Evolutionary conservation across 2,797 vertebrate genomes (phyloP).

Genomic region (Fistularia commersonii): DNA sequence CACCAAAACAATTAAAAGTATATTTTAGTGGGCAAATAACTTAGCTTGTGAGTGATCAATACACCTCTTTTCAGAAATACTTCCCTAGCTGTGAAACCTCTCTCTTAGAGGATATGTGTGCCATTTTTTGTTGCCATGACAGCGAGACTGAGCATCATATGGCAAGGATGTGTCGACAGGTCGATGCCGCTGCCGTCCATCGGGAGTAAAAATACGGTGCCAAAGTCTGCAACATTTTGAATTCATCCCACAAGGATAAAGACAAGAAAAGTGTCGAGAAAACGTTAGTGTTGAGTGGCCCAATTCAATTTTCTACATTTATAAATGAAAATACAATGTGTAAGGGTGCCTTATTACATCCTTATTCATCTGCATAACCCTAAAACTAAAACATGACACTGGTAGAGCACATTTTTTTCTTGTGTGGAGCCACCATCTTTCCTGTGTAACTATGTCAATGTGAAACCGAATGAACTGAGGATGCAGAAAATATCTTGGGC

Average conservation of each 20-base stretch:
- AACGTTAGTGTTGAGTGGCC: no score
- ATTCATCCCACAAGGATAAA: no score
- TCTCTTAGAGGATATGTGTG: constrained; percentile 40
- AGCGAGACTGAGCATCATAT: constrained; percentile 22
- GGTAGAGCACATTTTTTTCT: no score
- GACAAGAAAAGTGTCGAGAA: no score
- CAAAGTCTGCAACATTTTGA: constrained; percentile 26
- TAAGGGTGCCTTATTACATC: no score
- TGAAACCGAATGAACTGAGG: no score
- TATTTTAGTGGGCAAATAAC: constrained; percentile 9
- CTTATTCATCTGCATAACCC: no score
- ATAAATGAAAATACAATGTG: no score
- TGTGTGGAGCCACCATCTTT: no score
- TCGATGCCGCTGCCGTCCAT: constrained; percentile 46
- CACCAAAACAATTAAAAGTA: constrained; percentile 1
- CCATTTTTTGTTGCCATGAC: constrained; percentile 35
- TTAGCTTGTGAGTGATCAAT: constrained; percentile 7
- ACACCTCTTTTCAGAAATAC: constrained; percentile 32
- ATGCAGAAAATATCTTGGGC: not conserved
- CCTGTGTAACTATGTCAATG: no score
- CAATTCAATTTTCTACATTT: no score
- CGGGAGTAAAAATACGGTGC: constrained; percentile 34
- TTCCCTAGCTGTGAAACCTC: constrained; percentile 22
- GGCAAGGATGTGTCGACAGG: constrained; percentile 18
- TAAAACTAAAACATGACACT: no score